Evolutionary conservation across 2,888 invertebrate species (phyloP).

Genomic region (Drosophila nigricruria): DNA sequence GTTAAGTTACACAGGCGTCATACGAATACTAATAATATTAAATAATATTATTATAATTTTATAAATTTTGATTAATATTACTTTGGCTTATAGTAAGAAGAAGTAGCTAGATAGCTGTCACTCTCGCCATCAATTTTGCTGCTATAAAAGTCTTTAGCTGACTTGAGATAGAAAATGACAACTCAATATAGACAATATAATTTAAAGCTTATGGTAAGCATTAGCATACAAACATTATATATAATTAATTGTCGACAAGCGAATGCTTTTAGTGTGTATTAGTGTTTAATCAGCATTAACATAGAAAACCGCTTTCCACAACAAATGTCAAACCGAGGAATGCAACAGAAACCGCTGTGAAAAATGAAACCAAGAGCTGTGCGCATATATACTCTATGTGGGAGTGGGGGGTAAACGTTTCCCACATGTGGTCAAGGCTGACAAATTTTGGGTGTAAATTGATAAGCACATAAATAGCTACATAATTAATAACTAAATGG

Average conservation of each 20-base stretch:
- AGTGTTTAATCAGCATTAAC: conserved; percentile 6
- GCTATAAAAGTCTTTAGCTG: too few species aligned
- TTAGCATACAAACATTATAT: not conserved
- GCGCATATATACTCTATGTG: not conserved
- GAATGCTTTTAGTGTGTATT: conserved; percentile 10
- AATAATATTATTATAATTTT: too few species aligned
- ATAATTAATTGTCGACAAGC: not conserved
- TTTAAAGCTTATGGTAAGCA: too few species aligned
- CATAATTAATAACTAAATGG: conserved; percentile 65
- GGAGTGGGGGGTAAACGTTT: conserved; percentile 12
- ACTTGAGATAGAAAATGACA: too few species aligned
- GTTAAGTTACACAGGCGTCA: too few species aligned
- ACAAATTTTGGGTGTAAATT: conserved; percentile 40
- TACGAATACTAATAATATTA: too few species aligned
- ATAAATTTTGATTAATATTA: too few species aligned
- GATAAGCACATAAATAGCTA: conserved; percentile 54
- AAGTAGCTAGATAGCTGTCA: too few species aligned
- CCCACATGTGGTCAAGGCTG: conserved; percentile 55
- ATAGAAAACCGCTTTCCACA: conserved; percentile 14
- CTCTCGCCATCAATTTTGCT: too few species aligned
- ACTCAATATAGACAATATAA: too few species aligned
- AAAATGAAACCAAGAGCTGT: not conserved
- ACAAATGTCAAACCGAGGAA: conserved; percentile 55
- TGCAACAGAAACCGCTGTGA: conserved; percentile 34
- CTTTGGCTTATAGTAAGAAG: too few species aligned